Base-by-base conservation (phyloP, 2,113 vertebrate genomes). In the Rhineura floridana region DNA sequence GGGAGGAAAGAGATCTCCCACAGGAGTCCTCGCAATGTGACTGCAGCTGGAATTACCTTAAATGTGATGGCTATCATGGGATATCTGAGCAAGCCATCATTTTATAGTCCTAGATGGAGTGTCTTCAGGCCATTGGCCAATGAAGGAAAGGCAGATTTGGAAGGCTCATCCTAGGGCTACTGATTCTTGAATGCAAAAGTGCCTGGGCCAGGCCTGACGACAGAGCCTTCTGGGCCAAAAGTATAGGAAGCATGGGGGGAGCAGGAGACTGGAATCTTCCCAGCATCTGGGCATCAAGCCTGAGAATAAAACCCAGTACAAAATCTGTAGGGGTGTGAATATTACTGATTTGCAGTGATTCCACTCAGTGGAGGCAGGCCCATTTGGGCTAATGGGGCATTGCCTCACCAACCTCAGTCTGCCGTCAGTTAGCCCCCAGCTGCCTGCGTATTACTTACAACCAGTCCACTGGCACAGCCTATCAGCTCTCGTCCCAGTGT, bases 41-140 rank as follows among this genome's bases (percentile, higher is more conserved):
- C 50, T 63, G 15, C 42, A 85, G 36, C 42, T 85, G 28, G 52
- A 65, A 86, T 48, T 65, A 75, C 50, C 84, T 86, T 76, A 76
- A 63, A 85, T 17, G 44, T 39, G n/a, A 39, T 23, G 9, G 39
- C 42, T 85, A 28, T 21, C 17, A 23, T 86, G 52, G 42, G 42
- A 48, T 62, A 36, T 33, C 76, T 78, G 13, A 72, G 83, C 23
- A 84, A 48, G 83, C 28, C 19, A 50, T 21, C 70, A 75, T 62
- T 72, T 62, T 44, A 59, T 44, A 72, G 52, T 25, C 42, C 70
- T 44, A 30, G 52, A 55, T 7, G 19, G 52, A 46, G 6, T 46
- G 59, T 8, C 30, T 86, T 77, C 3, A 10, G 73, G 12, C 13
- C 30, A 63, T 15, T 17, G 73, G 12, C 13, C 30, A 63, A 33